Evolutionary conservation across 2,797 vertebrate species (phyloP).

Genomic region (Paratrypauchen microcephalus): DNA sequence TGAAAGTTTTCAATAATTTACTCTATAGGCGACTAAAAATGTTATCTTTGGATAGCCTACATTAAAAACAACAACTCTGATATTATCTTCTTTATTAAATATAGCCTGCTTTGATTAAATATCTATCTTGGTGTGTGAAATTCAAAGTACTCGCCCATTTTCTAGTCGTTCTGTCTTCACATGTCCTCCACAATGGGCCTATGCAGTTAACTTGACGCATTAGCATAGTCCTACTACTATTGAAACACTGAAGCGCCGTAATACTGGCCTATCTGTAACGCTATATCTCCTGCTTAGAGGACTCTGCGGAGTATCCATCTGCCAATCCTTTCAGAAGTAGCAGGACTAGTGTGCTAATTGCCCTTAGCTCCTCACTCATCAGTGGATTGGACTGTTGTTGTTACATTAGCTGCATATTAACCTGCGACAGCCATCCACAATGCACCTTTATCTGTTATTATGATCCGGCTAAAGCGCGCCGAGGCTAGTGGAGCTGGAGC

Average conservation of each 20-base stretch:
- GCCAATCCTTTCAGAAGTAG: background rate
- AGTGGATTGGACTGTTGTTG: constrained; percentile 12
- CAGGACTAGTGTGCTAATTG: constrained; percentile 1
- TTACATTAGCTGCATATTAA: constrained; percentile 39
- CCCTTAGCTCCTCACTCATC: constrained; percentile 9
- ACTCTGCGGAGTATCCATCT: background rate
- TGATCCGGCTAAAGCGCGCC: constrained; percentile 57
- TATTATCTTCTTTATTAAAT: background rate
- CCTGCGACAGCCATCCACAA: constrained; percentile 43
- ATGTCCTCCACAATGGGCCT: background rate
- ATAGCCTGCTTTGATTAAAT: background rate
- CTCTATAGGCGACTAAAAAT: too few species aligned
- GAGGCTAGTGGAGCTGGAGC: constrained; percentile 57
- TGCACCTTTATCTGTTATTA: constrained; percentile 51
- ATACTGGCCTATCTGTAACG: constrained; percentile 4
- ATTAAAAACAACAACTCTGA: background rate
- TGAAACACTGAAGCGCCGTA: background rate
- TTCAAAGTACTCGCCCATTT: background rate
- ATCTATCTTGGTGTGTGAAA: background rate
- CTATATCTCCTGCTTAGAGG: constrained; percentile 2
- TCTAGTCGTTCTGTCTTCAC: background rate
- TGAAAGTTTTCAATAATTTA: too few species aligned
- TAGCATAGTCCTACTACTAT: background rate
- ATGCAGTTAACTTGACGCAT: background rate
- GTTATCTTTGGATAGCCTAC: too few species aligned